These are phyloP conservation scores for Nestor notabilis DNA, from an alignment of 2,113 vertebrate species.

Conservation along the genomic window DNA sequence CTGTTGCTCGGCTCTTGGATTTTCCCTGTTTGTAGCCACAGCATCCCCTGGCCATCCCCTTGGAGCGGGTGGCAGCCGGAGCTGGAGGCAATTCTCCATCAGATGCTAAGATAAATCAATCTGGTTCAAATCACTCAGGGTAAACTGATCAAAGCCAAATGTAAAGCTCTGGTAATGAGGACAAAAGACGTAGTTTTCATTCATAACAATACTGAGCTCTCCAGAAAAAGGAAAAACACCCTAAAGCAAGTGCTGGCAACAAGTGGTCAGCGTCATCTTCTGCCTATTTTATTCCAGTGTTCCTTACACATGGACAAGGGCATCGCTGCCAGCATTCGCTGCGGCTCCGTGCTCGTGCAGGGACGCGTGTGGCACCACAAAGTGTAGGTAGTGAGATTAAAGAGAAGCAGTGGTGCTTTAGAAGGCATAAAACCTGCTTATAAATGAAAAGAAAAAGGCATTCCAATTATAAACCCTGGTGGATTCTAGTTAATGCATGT, in stretches of 20 bases:
- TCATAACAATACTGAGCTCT: not conserved
- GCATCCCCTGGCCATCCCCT: not conserved
- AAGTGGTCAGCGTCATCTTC: not conserved
- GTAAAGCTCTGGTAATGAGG: not conserved
- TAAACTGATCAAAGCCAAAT: not conserved
- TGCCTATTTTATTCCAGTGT: not conserved
- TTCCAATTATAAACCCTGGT: accelerated
- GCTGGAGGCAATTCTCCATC: not conserved
- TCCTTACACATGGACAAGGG: not conserved
- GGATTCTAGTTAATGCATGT: accelerated
- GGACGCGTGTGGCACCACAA: accelerated
- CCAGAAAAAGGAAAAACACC: not conserved
- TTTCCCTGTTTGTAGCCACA: not conserved
- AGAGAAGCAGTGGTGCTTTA: not conserved
- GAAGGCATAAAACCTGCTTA: not conserved
- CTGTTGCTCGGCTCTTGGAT: not conserved
- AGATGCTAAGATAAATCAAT: not conserved
- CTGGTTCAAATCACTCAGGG: not conserved
- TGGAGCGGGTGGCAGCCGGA: not conserved
- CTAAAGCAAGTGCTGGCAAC: not conserved
- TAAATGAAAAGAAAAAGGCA: not conserved
- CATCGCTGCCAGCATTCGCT: not conserved
- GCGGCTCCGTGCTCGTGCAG: accelerated
- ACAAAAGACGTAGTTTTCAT: not conserved
- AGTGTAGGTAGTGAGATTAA: accelerated